Percentiles rank a stretch among this genome's conserved stretches.
Evolutionary conservation across 2,113 vertebrate genomes (phyloP).

Genomic region (Esox niger): DNA sequence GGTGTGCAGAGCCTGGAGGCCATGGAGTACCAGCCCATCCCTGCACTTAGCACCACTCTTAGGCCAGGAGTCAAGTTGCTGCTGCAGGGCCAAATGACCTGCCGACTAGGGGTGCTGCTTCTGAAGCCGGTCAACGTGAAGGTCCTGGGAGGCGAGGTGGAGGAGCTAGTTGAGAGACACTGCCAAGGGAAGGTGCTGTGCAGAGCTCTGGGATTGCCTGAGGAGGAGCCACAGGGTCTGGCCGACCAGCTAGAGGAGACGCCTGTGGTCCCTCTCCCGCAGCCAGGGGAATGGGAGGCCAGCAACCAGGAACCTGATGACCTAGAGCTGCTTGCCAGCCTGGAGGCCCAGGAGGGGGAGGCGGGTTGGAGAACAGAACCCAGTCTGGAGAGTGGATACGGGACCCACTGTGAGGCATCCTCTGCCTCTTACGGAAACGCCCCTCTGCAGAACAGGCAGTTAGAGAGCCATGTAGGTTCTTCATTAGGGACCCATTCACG

Average conservation of each 20-base stretch:
- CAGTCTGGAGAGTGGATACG: constrained; percentile 74
- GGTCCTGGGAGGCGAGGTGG: constrained; percentile 90
- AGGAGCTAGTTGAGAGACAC: constrained; percentile 76
- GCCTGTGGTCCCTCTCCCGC: too few species aligned
- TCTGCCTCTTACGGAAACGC: constrained; percentile 34
- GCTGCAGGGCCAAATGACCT: constrained; percentile 80
- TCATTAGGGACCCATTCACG: neutral
- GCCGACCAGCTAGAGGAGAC: constrained; percentile 13
- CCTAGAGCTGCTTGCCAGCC: constrained; percentile 84
- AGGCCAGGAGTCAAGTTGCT: constrained; percentile 85
- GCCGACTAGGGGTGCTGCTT: constrained; percentile 87
- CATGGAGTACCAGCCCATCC: constrained; percentile 88
- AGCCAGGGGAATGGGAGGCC: constrained; percentile 27
- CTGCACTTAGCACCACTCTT: constrained; percentile 70
- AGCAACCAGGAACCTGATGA: constrained; percentile 76
- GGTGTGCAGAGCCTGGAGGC: constrained; percentile 88
- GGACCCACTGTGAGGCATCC: constrained; percentile 51
- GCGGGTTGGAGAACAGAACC: constrained; percentile 13
- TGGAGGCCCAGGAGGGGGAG: constrained; percentile 72
- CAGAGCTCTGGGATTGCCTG: constrained; percentile 78
- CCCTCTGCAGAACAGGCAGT: constrained; percentile 32
- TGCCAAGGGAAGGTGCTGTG: constrained; percentile 80
- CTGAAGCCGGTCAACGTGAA: constrained; percentile 87
- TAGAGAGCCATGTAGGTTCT: neutral
- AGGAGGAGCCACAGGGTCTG: constrained; percentile 40